Evolutionary conservation across 2,888 invertebrate genomes (phyloP).

Genomic region (Beris chalybata): DNA sequence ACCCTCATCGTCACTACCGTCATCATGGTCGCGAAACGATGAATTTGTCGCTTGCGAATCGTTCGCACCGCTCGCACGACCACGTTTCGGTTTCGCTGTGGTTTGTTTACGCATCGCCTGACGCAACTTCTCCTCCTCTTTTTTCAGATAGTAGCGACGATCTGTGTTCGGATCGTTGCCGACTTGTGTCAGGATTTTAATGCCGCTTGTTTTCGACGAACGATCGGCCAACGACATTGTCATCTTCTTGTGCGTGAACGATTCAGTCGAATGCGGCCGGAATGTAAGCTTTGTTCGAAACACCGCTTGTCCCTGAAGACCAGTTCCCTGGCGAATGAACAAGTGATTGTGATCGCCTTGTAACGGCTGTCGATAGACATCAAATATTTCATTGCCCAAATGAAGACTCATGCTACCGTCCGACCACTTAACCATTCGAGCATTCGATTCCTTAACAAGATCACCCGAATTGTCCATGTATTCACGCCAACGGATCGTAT

Average conservation of each 20-base stretch:
- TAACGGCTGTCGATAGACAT: constrained; percentile 91
- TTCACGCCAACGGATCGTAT: constrained; percentile 95
- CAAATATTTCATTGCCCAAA: constrained; percentile 96
- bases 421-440: constrained; percentile 94
- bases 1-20: constrained; percentile 92
- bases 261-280: constrained; percentile 98
- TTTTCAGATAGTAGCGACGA: constrained; percentile 88
- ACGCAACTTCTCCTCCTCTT: constrained; percentile 94
- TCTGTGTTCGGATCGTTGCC: constrained; percentile 88
- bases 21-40: constrained; percentile 66
- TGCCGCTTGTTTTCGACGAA: constrained; percentile 89
- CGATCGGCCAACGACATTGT: constrained; percentile 96
- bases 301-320: constrained; percentile 95
- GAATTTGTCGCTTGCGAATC: constrained; percentile 51
- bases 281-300: constrained; percentile 96
- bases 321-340: constrained; percentile 96
- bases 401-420: constrained; percentile 97
- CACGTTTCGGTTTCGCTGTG: constrained; percentile 60
- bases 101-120: constrained; percentile 75
- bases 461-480: constrained; percentile 79
- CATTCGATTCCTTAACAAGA: constrained; percentile 87
- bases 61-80: constrained; percentile 51
- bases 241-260: constrained; percentile 98
- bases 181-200: constrained; percentile 89
- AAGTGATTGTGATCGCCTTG: constrained; percentile 97